These are phyloP conservation scores for Prionailurus viverrinus DNA, from an alignment of 2,113 vertebrate genomes.

Conservation along the genomic window DNA sequence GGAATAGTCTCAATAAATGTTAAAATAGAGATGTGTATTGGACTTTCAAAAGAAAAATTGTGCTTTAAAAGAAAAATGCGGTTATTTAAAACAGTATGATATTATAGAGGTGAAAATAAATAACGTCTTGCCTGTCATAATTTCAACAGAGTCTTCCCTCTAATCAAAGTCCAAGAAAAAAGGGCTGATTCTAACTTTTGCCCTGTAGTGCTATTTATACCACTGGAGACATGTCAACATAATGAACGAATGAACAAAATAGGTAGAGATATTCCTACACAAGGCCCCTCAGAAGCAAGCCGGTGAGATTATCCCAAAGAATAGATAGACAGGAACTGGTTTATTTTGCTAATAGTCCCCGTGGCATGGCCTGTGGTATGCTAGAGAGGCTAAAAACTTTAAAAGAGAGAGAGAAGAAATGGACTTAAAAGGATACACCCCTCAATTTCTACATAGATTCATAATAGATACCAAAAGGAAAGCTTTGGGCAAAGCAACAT, in stretches of 20 bases:
- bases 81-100: neutral
- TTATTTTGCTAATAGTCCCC: neutral
- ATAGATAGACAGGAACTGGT: neutral
- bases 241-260: neutral
- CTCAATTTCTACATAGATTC: neutral
- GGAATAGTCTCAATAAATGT: neutral
- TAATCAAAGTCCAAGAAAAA: neutral
- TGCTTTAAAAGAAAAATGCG: neutral
- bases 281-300: neutral
- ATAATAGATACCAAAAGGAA: neutral
- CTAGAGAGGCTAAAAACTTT: neutral
- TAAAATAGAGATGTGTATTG: neutral
- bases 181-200: neutral
- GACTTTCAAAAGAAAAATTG: neutral
- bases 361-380: neutral
- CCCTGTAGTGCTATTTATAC: neutral
- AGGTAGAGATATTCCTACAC: neutral
- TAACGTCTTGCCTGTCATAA: neutral
- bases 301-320: neutral
- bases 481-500: neutral
- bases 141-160: neutral
- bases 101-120: neutral
- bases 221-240: neutral
- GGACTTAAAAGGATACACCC: neutral
- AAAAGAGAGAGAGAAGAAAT: neutral